Conservation (phyloP, 64 coral and sea anemone genomes). For the Stichodactyla helianthus region DNA sequence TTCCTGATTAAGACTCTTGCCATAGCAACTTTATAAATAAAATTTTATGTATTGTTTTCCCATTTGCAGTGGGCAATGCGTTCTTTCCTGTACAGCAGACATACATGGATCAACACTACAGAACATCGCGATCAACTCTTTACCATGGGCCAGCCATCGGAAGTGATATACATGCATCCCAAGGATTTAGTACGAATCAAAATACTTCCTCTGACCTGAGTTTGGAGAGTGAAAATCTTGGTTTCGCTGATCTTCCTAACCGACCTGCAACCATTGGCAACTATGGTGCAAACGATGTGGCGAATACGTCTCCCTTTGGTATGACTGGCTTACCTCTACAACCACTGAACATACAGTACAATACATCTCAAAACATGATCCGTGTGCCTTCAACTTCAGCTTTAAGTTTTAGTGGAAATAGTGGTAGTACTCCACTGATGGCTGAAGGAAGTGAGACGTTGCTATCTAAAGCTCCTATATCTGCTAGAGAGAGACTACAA, state of each 20-base stretch:
- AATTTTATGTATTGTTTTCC: not conserved
- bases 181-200: not conserved
- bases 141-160: not conserved
- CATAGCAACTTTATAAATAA: too few species aligned
- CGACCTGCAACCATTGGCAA: conserved; percentile 30
- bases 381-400: conserved; percentile 21
- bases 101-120: not conserved
- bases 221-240: conserved; percentile 22
- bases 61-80: not conserved
- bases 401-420: not conserved
- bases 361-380: not conserved
- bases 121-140: not conserved
- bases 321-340: not conserved
- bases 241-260: conserved; percentile 13
- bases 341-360: not conserved
- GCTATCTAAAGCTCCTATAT: conserved; percentile 10
- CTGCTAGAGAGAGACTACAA: conserved; percentile 55
- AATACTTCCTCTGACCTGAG: conserved; percentile 28
- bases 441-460: not conserved
- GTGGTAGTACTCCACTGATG: not conserved
- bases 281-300: conserved; percentile 12
- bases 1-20: too few species aligned
- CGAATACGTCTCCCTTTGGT: not conserved
- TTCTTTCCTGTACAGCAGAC: not conserved
- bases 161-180: not conserved